Conservation (phyloP, 2,113 vertebrate species). For the Sorex fumeus region DNA sequence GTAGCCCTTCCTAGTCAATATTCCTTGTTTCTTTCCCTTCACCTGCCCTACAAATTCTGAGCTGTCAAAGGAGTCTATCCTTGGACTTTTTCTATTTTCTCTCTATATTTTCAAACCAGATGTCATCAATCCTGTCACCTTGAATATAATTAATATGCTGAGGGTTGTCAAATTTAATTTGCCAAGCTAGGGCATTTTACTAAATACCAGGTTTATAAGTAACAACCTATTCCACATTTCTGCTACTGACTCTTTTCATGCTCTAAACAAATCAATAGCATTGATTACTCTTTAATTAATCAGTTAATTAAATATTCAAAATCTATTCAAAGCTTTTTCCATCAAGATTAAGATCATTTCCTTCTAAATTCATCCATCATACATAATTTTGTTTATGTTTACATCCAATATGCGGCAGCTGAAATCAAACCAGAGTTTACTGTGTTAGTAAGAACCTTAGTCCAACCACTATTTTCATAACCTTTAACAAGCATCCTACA, state of each 20-base stretch:
- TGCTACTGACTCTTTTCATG: not conserved
- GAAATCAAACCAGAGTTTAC: not conserved
- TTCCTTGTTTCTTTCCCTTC: not conserved
- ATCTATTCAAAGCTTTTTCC: not conserved
- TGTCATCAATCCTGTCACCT: not conserved
- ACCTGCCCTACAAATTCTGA: not conserved
- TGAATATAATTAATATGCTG: not conserved
- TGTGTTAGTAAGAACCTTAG: not conserved
- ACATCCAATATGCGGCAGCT: not conserved
- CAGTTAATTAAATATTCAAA: not conserved
- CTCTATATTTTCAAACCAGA: not conserved
- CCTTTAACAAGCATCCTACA: not conserved
- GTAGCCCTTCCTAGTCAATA: not conserved
- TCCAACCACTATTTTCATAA: not conserved
- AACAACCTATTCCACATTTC: not conserved
- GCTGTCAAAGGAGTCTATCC: not conserved
- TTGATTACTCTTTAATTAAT: not conserved
- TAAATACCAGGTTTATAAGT: conserved; percentile 7
- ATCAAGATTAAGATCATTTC: not conserved
- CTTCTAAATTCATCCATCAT: not conserved
- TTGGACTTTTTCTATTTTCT: not conserved
- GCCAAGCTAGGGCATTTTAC: not conserved
- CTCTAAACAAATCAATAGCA: not conserved
- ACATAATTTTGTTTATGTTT: not conserved
- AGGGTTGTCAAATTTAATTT: conserved; percentile 4